Conservation (phyloP, 2,888 invertebrate genomes). For the Eupithecia subfuscata region DNA sequence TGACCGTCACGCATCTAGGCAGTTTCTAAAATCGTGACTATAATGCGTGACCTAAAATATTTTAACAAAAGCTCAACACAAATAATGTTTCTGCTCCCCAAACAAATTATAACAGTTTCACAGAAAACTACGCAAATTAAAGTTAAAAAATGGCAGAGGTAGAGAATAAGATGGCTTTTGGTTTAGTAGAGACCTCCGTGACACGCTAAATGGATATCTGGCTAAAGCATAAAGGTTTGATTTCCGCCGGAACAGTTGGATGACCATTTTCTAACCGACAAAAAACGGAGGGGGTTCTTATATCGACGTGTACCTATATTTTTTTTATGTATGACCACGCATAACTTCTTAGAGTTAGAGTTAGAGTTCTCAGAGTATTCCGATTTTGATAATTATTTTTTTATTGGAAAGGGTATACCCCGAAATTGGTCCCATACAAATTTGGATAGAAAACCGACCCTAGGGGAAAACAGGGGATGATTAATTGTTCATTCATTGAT, state of each 20-base stretch:
- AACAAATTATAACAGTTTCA: not conserved
- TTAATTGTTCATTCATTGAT: too few species aligned
- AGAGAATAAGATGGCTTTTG: not conserved
- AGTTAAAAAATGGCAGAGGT: not conserved
- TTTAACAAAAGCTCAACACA: not conserved
- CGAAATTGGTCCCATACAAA: too few species aligned
- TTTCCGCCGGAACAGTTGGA: not conserved
- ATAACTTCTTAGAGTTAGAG: too few species aligned
- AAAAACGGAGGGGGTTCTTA: too few species aligned
- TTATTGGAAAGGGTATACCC: too few species aligned
- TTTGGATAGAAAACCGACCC: too few species aligned
- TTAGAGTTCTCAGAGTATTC: too few species aligned
- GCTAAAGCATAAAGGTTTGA: not conserved
- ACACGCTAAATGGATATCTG: not conserved
- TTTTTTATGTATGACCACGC: too few species aligned
- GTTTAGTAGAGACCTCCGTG: not conserved
- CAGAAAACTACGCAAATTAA: not conserved
- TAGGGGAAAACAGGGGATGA: too few species aligned
- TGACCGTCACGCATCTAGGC: not conserved
- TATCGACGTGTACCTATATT: too few species aligned
- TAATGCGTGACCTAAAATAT: not conserved
- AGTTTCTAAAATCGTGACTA: slow-evolving; percentile 6
- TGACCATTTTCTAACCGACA: too few species aligned
- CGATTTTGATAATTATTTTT: too few species aligned
- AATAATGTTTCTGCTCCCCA: not conserved